Conservation (phyloP, 2,888 invertebrate genomes). For the Cosmorhoe ocellata region DNA sequence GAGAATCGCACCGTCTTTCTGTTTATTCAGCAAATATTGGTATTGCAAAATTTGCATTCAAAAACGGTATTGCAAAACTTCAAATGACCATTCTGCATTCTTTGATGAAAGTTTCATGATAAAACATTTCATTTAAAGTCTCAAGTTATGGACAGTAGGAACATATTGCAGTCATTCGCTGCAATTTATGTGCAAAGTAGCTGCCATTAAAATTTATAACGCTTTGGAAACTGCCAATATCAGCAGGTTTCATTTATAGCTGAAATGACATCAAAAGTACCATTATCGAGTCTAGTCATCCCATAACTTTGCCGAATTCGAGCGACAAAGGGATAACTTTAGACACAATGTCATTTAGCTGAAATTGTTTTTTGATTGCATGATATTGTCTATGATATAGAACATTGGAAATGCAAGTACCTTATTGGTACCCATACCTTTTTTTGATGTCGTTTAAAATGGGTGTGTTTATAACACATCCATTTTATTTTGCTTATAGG, state of each 20-base stretch:
- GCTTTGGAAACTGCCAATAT: slow-evolving; percentile 5
- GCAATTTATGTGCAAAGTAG: slow-evolving; percentile 31
- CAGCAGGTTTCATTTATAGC: neutral
- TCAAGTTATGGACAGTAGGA: no score
- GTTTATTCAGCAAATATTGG: slow-evolving; percentile 9
- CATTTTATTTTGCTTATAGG: no score
- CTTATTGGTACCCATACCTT: no score
- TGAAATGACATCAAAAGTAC: neutral
- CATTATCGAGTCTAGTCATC: slow-evolving; percentile 1
- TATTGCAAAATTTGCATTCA: slow-evolving; percentile 4
- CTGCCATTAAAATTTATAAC: slow-evolving; percentile 26
- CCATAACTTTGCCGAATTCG: neutral
- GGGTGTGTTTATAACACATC: no score
- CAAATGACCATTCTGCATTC: neutral
- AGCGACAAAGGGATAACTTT: neutral
- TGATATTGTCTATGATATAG: neutral
- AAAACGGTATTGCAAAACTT: neutral
- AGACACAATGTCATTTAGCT: neutral
- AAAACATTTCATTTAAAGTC: neutral
- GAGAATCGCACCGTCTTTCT: neutral
- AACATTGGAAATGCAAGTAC: no score
- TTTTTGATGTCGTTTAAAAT: no score
- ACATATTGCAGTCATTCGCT: neutral
- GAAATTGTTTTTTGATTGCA: neutral
- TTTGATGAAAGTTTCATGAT: no score